phyloP scores from a whole-genome alignment of 35 echinoderm and acorn worm genomes.

The Amphiura filiformis region DNA sequence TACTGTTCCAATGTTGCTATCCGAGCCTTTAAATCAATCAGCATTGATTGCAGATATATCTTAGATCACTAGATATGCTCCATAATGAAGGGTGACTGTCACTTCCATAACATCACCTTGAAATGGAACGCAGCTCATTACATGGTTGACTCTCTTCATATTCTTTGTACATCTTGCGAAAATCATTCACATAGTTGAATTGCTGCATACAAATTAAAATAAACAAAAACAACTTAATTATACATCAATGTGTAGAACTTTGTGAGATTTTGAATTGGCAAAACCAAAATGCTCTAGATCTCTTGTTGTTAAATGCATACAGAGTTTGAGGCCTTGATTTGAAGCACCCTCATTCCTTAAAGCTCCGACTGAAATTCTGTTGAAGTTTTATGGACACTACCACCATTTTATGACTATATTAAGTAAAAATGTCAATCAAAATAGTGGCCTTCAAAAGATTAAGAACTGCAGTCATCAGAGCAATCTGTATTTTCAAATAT shows the following conservation, averaged over 20 bases:
- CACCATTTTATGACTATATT: no score
- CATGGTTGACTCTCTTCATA: conserved; percentile 44
- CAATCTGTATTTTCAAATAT: no score
- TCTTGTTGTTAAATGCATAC: neutral
- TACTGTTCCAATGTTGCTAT: no score
- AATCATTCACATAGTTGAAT: conserved; percentile 94
- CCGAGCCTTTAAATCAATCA: no score
- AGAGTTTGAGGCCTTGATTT: neutral
- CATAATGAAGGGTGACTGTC: no score
- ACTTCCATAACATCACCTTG: conserved; percentile 51
- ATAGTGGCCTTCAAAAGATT: no score
- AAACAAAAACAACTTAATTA: neutral
- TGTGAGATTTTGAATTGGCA: neutral
- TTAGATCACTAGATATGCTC: no score
- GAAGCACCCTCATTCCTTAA: neutral
- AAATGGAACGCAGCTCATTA: conserved; percentile 49
- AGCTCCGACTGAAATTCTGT: neutral
- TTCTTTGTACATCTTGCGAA: conserved; percentile 63
- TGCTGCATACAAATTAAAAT: conserved; percentile 49
- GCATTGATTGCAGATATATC: no score
- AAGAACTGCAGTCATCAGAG: no score
- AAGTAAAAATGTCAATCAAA: no score
- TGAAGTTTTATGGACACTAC: no score
- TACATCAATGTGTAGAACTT: neutral
- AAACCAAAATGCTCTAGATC: neutral